Evolutionary conservation across 2,888 invertebrate species (phyloP).

Genomic region (Lacanobia oleracea): DNA sequence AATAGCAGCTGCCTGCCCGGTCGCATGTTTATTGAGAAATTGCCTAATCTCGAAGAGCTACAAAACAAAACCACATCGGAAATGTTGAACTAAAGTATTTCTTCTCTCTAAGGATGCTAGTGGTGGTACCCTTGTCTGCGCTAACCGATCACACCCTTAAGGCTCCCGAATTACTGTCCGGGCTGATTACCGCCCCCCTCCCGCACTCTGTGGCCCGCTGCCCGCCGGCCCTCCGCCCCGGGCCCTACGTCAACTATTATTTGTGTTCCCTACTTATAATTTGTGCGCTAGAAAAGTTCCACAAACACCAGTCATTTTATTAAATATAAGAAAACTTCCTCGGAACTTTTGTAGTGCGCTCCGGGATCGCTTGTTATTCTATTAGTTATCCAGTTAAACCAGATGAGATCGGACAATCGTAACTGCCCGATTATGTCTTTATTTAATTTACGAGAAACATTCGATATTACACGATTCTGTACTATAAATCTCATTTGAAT

Average conservation of each 20-base stretch:
- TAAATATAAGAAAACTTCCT: constrained; percentile 86
- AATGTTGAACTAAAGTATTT: constrained; percentile 90
- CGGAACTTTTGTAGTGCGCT: constrained; percentile 81
- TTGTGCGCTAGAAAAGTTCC: constrained; percentile 87
- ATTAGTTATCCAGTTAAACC: constrained; percentile 73
- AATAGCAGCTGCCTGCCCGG: constrained; percentile 85
- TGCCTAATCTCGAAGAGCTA: constrained; percentile 89
- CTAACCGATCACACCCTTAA: constrained; percentile 90
- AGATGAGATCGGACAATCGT: constrained; percentile 74
- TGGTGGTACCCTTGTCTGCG: constrained; percentile 89
- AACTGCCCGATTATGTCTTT: constrained; percentile 72
- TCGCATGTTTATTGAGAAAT: constrained; percentile 89
- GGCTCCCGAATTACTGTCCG: constrained; percentile 89
- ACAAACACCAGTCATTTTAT: constrained; percentile 87
- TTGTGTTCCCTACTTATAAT: constrained; percentile 89
- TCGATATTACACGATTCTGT: constrained; percentile 69
- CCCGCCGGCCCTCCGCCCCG: constrained; percentile 73
- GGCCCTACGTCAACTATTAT: constrained; percentile 88
- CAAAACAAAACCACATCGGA: constrained; percentile 90
- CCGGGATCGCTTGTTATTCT: constrained; percentile 82
- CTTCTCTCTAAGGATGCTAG: constrained; percentile 88
- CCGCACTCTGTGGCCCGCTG: constrained; percentile 52
- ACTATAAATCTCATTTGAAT: constrained; percentile 79
- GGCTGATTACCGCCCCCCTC: constrained; percentile 85
- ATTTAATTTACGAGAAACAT: constrained; percentile 71